Base-by-base conservation (phyloP, 2,797 vertebrate species). In the Naso thynnoides region DNA sequence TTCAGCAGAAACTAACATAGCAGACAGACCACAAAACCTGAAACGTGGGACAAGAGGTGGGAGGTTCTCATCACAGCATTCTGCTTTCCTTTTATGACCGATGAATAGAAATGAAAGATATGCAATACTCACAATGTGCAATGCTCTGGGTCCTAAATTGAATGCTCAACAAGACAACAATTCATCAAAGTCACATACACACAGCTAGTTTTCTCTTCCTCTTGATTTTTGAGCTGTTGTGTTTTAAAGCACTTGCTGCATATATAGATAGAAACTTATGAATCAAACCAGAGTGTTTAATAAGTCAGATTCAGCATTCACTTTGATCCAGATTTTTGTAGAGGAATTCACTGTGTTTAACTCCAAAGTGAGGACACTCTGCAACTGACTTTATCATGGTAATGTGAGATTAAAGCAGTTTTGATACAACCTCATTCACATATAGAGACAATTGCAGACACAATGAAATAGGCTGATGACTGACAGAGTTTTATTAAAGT, bases 21-120 rank as follows among this genome's bases (percentile, higher is more conserved):
- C 70, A 70, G 41, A 62, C 54, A 74, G 33, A 58, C 26, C 33
- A 64, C 63, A 56, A 66, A 72, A 55, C 60, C 55, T 59, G 31
- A 72, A 60, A 75, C 41, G 41, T 59, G 48, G 53, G 38, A 58
- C 33, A 53, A 70, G 60, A 73, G 54, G 29, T 79, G 41, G 33
- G 70, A 79, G 10, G 50, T 61, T 78, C 53, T 76, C 38, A 39
- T 26, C 52, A 57, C 45, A 70, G 62, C n/a, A n/a, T n/a, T n/a
- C n/a, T n/a, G n/a, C n/a, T n/a, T n/a, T n/a, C n/a, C n/a, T n/a
- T n/a, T n/a, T n/a, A n/a, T n/a, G n/a, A n/a, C n/a, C n/a, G 59
- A 49, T 55, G 80, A 62, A 49, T 50, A 50, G 26, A 48, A 27
- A 64, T 49, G 41, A 62, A 18, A 71, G 67, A 33, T 62, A 47